phyloP scores from a whole-genome alignment of 2,113 vertebrate species.

The Circaetus gallicus region DNA sequence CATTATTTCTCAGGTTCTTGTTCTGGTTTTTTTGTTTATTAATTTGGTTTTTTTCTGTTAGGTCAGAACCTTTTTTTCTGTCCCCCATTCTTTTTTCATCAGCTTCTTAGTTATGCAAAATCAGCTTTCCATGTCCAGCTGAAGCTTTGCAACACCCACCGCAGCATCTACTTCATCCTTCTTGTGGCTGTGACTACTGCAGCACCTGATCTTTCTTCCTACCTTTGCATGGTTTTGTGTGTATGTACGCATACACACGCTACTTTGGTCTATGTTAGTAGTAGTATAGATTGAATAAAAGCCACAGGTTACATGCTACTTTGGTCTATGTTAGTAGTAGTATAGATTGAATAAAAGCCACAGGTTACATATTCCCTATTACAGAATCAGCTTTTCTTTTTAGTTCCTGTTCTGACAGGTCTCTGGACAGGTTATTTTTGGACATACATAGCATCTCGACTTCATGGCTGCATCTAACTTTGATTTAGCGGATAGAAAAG shows the following conservation, averaged over 20 bases:
- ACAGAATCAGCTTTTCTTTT: background rate
- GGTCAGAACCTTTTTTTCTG: background rate
- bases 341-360: background rate
- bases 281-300: background rate
- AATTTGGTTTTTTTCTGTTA: background rate
- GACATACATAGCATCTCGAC: background rate
- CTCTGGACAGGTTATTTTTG: background rate
- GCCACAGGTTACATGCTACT: background rate
- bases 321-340: background rate
- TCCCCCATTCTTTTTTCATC: background rate
- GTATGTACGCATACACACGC: fast-evolving
- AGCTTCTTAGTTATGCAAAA: background rate
- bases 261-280: background rate
- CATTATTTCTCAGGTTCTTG: background rate
- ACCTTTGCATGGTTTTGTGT: background rate
- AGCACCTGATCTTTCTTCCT: background rate
- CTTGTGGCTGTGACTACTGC: background rate
- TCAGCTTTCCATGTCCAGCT: background rate
- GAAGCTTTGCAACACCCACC: background rate
- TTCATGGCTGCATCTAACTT: background rate
- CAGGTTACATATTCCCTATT: background rate
- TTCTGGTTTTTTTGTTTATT: background rate
- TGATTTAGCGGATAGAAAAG: background rate
- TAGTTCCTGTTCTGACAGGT: background rate
- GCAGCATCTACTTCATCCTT: background rate